Evolutionary conservation across 1,140 invertebrate genomes (phyloP), one percentile per base, ranked within the genome.

Genomic region (Heliconius himera): DNA sequence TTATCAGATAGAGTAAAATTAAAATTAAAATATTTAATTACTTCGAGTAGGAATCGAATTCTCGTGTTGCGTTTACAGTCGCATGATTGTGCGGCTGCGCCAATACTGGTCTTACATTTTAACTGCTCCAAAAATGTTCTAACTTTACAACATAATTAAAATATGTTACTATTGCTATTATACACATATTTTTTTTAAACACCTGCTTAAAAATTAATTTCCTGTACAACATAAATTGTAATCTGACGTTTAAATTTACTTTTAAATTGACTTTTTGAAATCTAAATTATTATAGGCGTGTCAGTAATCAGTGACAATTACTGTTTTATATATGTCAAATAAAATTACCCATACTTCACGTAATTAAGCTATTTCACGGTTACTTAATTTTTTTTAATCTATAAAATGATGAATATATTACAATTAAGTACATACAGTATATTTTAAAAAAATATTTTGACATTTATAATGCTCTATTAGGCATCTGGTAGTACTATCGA

Each of bases 311-410:
- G 60, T 66, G n/a, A 11, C 22, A 29, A 29, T 29, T 66, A 66
- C 26, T 66, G 13, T 66, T 66, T 29, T 11, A 66, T 66, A 29
- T 66, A 66, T 66, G 60, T 66, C 60, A 66, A 60, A 60, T 22
- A 22, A 26, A 60, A 60, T 60, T 9, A 20, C 8, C 2, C n/a
- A 9, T 22, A 60, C 56, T 22, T 60, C n/a, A 26, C 11, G 13
- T 29, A 66, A 66, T 29, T 29, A 66, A 66, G 26, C 26, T 26
- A 66, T 66, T 66, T 9, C 26, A 16, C 26, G 60, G 22, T 66
- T 4, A 22, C 11, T 26, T 29, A 66, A 56, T 22, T 66, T 66
- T 11, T n/a, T 66, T 66, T 26, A 26, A 66, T 66, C 22, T 66
- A 66, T 29, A 29, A 66, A 66, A 29, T 29, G 26, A 29, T 29